Conservation (phyloP, 2,113 vertebrate species). For the Engystomops pustulosus region DNA sequence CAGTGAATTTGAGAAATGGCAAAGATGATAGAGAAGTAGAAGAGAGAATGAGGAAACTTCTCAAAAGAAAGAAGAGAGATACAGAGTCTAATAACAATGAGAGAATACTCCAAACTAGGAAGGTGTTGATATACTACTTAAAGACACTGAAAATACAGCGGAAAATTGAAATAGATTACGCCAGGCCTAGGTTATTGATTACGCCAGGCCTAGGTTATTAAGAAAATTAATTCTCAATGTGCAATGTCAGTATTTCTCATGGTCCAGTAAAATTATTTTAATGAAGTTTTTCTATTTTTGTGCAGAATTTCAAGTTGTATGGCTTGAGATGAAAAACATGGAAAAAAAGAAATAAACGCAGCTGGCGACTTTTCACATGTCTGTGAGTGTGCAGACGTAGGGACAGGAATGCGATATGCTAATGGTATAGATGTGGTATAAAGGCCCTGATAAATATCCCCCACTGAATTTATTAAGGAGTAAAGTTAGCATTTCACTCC, state of each 20-base stretch:
- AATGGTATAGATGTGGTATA: too few relatives aligned
- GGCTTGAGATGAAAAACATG: too few relatives aligned
- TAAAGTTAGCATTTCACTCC: too few relatives aligned
- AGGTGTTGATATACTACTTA: neutral
- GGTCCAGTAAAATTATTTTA: neutral
- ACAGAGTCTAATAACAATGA: neutral
- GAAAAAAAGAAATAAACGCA: too few relatives aligned
- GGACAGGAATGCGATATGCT: too few relatives aligned
- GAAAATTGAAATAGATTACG: neutral
- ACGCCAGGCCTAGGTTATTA: neutral
- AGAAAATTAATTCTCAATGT: neutral
- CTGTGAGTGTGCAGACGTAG: too few relatives aligned
- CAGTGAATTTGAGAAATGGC: conserved; percentile 53
- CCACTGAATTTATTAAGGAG: too few relatives aligned
- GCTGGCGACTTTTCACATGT: too few relatives aligned
- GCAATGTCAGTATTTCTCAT: neutral
- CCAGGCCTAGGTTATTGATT: neutral
- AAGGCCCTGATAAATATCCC: too few relatives aligned
- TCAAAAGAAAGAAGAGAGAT: conserved; percentile 10
- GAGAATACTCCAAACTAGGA: neutral
- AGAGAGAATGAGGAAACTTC: conserved; percentile 39
- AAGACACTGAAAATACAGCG: neutral
- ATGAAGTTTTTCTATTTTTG: too few relatives aligned
- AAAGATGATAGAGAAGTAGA: conserved; percentile 51
- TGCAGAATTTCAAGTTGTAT: too few relatives aligned